Percentiles rank a stretch among this genome's conserved stretches.
Evolutionary conservation across 2,888 invertebrate species (phyloP).

Genomic region (Volucella inflata): DNA sequence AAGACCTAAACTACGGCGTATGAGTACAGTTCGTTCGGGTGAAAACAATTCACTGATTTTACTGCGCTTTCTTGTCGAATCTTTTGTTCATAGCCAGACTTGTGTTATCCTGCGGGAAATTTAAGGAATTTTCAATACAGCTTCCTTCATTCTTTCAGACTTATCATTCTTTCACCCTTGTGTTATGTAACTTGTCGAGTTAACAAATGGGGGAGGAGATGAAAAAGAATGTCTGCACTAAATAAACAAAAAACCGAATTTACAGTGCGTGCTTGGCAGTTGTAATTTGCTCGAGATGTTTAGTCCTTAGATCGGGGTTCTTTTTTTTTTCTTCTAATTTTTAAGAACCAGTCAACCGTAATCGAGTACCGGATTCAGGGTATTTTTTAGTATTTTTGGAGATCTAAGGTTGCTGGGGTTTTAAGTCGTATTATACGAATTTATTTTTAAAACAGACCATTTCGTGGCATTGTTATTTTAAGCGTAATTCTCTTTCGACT

Average conservation of each 20-base stretch:
- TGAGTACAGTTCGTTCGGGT: slow-evolving; percentile 22
- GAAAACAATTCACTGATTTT: slow-evolving; percentile 58
- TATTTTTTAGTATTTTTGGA: neutral
- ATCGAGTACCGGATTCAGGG: neutral
- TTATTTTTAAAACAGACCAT: neutral
- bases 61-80: neutral
- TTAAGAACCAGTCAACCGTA: slow-evolving; percentile 9
- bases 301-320: slow-evolving; percentile 6
- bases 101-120: slow-evolving; percentile 46
- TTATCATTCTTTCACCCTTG: neutral
- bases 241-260: slow-evolving; percentile 47
- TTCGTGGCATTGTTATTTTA: neutral
- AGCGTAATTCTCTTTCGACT: neutral
- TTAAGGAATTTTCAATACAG: slow-evolving; percentile 55
- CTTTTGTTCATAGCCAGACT: slow-evolving; percentile 39
- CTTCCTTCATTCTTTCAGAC: neutral
- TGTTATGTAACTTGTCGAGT: neutral
- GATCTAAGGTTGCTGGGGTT: neutral
- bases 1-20: neutral
- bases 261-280: slow-evolving; percentile 45
- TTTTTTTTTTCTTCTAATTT: slow-evolving; percentile 16
- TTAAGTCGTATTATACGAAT: slow-evolving; percentile 4
- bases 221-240: slow-evolving; percentile 48
- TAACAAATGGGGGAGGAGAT: neutral
- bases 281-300: slow-evolving; percentile 46